Evolutionary conservation across 2,888 invertebrate genomes (phyloP).

Genomic region (Heteropelma amictum): DNA sequence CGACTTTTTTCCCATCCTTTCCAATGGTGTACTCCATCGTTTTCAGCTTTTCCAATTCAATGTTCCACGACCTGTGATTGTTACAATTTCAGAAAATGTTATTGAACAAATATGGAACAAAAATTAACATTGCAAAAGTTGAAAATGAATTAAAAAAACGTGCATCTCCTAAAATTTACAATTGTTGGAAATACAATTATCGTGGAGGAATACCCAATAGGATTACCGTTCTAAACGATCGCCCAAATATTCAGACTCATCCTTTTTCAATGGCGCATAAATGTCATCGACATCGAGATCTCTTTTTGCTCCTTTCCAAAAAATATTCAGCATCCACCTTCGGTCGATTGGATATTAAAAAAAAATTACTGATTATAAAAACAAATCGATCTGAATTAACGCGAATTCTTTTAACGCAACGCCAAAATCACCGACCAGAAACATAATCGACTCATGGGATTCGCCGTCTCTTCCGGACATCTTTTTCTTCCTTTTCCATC

Average conservation of each 20-base stretch:
- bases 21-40: constrained; percentile 54
- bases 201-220: too few species aligned
- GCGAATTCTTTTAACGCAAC: too few species aligned
- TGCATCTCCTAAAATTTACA: background rate
- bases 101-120: background rate
- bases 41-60: constrained; percentile 72
- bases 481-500: constrained; percentile 26
- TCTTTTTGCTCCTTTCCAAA: constrained; percentile 72
- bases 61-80: constrained; percentile 78
- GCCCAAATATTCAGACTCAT: constrained; percentile 73
- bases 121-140: too few species aligned
- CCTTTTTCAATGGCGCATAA: constrained; percentile 71
- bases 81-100: background rate
- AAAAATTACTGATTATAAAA: too few species aligned
- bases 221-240: constrained; percentile 73
- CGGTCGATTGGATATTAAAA: too few species aligned
- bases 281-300: constrained; percentile 75
- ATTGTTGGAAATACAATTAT: background rate
- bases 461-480: constrained; percentile 63
- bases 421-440: constrained; percentile 60
- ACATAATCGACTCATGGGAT: constrained; percentile 60
- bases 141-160: background rate
- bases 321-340: constrained; percentile 77
- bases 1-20: constrained; percentile 56
- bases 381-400: too few species aligned